Evolutionary conservation across 2,797 vertebrate species (phyloP).

Genomic region (Cuculus canorus): DNA sequence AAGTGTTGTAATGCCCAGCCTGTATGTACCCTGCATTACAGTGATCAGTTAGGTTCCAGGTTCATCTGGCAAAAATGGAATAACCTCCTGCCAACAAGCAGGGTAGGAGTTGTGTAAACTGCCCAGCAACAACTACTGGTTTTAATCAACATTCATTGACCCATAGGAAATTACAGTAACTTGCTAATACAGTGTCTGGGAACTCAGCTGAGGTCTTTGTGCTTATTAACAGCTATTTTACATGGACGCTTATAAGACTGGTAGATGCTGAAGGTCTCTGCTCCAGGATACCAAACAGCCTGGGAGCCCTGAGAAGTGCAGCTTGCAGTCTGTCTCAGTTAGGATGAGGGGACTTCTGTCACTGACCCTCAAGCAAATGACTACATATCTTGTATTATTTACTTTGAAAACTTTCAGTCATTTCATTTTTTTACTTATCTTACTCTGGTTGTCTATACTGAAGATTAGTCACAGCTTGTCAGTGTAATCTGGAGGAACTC

Average conservation of each 20-base stretch:
- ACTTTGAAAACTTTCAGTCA: not conserved
- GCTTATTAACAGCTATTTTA: not conserved
- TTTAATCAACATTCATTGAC: slow-evolving; percentile 5
- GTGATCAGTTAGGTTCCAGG: fast-evolving
- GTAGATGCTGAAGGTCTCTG: not conserved
- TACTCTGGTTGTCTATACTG: not conserved
- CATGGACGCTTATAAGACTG: not conserved
- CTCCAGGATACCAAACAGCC: not conserved
- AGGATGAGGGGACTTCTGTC: not conserved
- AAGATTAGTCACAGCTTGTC: not conserved
- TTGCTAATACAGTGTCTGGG: not conserved
- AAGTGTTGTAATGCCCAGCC: not conserved
- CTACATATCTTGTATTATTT: not conserved
- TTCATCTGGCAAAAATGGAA: not conserved
- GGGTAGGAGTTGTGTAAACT: not conserved
- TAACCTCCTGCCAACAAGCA: not conserved
- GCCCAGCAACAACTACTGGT: not conserved
- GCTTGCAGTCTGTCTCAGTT: not conserved
- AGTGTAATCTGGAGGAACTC: not conserved
- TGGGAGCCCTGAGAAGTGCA: not conserved
- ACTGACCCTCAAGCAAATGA: not conserved
- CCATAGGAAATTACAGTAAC: not conserved
- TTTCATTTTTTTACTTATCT: not conserved
- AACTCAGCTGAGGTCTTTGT: not conserved
- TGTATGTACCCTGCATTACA: fast-evolving